phyloP scores from a whole-genome alignment of 2,113 vertebrate genomes.

The Pandion haliaetus region DNA sequence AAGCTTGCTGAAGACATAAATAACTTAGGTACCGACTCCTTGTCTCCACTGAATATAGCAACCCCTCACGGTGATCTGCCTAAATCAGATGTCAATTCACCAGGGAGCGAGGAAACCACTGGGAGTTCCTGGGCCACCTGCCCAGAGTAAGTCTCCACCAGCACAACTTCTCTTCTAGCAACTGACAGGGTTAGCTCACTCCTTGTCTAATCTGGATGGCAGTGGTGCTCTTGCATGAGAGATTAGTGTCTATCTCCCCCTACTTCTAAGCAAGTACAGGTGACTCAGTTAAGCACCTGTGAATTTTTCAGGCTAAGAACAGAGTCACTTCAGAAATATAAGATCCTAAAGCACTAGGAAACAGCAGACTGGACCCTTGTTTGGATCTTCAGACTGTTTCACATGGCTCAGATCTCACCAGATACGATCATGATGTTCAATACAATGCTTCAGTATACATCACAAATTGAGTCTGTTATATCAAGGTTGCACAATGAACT shows the following conservation, averaged over 20 bases:
- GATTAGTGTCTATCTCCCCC: not conserved
- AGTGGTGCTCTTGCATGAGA: not conserved
- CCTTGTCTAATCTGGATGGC: not conserved
- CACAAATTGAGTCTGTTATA: not conserved
- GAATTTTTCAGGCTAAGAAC: not conserved
- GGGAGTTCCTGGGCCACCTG: not conserved
- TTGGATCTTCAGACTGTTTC: not conserved
- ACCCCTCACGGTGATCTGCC: not conserved
- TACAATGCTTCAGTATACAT: not conserved
- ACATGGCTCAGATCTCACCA: not conserved
- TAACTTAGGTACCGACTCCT: not conserved
- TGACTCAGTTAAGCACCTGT: not conserved
- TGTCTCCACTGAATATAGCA: not conserved
- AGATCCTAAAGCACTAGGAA: not conserved
- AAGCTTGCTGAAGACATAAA: not conserved
- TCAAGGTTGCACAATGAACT: not conserved
- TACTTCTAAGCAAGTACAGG: not conserved
- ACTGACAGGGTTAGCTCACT: not conserved
- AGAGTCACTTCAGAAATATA: not conserved
- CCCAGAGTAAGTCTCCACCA: not conserved
- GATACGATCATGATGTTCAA: not conserved
- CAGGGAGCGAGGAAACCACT: accelerated
- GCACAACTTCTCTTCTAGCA: not conserved
- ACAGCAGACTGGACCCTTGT: not conserved
- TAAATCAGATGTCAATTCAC: not conserved